Conservation (phyloP, 2,797 vertebrate genomes). For the Chelmon rostratus region DNA sequence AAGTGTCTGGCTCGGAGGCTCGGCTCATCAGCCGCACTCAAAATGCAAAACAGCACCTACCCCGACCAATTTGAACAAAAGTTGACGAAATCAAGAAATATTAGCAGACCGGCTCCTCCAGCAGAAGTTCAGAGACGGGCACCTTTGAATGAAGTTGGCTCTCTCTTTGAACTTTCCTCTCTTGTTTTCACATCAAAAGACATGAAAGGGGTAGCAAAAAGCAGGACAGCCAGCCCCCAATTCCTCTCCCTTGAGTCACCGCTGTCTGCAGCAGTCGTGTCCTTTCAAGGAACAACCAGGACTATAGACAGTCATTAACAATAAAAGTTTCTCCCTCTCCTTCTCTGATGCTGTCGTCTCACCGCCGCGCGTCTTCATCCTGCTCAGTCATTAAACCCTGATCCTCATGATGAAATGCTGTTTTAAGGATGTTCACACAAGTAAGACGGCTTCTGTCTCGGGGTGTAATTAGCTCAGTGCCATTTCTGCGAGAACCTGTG, state of each 20-base stretch:
- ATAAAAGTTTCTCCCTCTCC: conserved; percentile 70
- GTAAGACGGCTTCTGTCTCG: conserved; percentile 60
- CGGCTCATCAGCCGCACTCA: conserved; percentile 69
- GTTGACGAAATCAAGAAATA: conserved; percentile 74
- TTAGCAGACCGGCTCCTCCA: conserved; percentile 60
- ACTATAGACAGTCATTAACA: conserved; percentile 76
- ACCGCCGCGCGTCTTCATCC: conserved; percentile 57
- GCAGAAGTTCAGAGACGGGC: conserved; percentile 69
- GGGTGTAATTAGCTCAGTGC: conserved; percentile 70
- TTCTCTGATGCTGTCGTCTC: conserved; percentile 65
- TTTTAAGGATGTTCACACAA: conserved; percentile 75
- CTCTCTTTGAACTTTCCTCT: conserved; percentile 77
- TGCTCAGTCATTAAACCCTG: conserved; percentile 76
- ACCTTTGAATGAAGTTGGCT: conserved; percentile 72
- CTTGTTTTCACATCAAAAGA: conserved; percentile 84
- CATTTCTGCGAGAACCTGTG: conserved; percentile 60
- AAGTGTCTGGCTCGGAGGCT: conserved; percentile 65
- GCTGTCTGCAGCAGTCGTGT: conserved; percentile 69
- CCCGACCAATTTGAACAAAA: conserved; percentile 62
- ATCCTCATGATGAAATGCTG: conserved; percentile 78
- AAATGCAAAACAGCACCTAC: conserved; percentile 70
- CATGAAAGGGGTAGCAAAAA: conserved; percentile 78
- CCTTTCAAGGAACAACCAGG: conserved; percentile 76
- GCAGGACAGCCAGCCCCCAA: conserved; percentile 68
- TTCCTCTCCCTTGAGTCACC: conserved; percentile 71